These are phyloP conservation scores for Characodon lateralis DNA, from an alignment of 2,797 vertebrate species.

Conservation along the genomic window DNA sequence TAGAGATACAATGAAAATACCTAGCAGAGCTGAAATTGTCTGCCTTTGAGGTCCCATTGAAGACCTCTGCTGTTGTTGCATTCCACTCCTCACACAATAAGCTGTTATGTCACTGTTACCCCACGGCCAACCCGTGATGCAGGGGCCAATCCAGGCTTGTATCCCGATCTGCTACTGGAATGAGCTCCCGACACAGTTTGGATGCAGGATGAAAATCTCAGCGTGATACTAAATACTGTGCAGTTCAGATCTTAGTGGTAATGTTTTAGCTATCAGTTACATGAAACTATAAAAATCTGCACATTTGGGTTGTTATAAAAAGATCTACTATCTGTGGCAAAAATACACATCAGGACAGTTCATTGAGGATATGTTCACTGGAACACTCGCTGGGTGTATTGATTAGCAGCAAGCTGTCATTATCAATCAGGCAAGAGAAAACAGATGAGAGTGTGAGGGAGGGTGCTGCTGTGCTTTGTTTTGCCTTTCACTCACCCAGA, in stretches of 20 bases:
- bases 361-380: conserved; percentile 28
- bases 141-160: conserved; percentile 12
- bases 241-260: conserved; percentile 28
- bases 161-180: conserved; percentile 8
- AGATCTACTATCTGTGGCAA: conserved; percentile 6
- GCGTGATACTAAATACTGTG: conserved; percentile 27
- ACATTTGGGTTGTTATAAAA: neutral
- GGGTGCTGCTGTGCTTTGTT: conserved; percentile 14
- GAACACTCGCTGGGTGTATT: conserved; percentile 45
- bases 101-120: conserved; percentile 60
- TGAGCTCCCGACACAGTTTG: conserved; percentile 12
- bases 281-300: conserved; percentile 25
- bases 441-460: conserved; percentile 25
- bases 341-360: conserved; percentile 22
- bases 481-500: conserved; percentile 13
- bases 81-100: conserved; percentile 60
- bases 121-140: conserved; percentile 41
- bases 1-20: conserved; percentile 59
- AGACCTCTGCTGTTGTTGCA: conserved; percentile 36
- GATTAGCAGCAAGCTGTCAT: conserved; percentile 55
- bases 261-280: conserved; percentile 33
- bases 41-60: conserved; percentile 57
- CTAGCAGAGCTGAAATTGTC: conserved; percentile 40
- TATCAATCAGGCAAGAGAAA: conserved; percentile 41
- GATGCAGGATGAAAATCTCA: conserved; percentile 11